Evolutionary conservation across 2,113 vertebrate species (phyloP).

Genomic region (Romanogobio albipinnatus): DNA sequence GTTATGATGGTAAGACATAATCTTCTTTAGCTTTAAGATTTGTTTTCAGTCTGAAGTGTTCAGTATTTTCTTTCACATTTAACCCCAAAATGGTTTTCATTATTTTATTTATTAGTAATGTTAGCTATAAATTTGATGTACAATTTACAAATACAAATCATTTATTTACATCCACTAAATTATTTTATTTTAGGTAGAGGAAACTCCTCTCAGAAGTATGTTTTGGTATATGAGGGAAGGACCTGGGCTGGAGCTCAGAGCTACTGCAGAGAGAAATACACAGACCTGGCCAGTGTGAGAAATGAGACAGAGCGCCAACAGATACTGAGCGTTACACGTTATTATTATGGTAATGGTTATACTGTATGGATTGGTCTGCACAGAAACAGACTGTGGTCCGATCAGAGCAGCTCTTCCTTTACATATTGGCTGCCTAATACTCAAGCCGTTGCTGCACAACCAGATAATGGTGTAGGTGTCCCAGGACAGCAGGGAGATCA

Average conservation of each 20-base stretch:
- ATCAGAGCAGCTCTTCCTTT: not conserved
- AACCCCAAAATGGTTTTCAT: too few relatives aligned
- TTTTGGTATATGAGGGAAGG: too few relatives aligned
- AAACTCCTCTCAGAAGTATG: too few relatives aligned
- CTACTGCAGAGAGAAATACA: conserved; percentile 41
- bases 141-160: too few relatives aligned
- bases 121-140: too few relatives aligned
- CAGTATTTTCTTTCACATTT: too few relatives aligned
- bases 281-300: conserved; percentile 2
- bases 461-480: conserved; percentile 17
- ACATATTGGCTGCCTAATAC: conserved; percentile 45
- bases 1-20: conserved; percentile 32
- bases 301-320: not conserved
- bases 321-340: not conserved
- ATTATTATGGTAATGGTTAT: rapidly evolving
- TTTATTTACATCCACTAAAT: too few relatives aligned
- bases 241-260: conserved; percentile 31
- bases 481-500: not conserved
- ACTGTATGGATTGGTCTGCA: conserved; percentile 49
- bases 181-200: too few relatives aligned
- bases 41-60: too few relatives aligned
- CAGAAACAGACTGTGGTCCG: conserved; percentile 53
- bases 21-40: too few relatives aligned
- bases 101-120: too few relatives aligned
- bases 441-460: not conserved